Evolutionary conservation across 2,888 invertebrate species (phyloP).

Genomic region (Portevinia maculata): DNA sequence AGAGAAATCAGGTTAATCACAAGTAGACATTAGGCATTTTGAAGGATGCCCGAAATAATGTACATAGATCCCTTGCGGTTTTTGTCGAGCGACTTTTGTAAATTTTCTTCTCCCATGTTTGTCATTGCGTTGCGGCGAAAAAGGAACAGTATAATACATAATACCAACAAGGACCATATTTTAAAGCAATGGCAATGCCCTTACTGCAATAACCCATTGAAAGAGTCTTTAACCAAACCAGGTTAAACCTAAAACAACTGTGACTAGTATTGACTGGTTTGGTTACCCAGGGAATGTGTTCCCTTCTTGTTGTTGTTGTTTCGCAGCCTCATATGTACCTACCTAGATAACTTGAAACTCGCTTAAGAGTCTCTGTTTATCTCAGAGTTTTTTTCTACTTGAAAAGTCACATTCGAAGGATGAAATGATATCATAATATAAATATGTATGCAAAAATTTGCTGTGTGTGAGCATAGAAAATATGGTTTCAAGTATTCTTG

Average conservation of each 20-base stretch:
- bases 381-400: conserved; percentile 19
- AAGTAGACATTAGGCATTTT: conserved; percentile 16
- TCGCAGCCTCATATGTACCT: too few species aligned
- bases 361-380: conserved; percentile 62
- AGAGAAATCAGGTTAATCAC: conserved; percentile 13
- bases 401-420: conserved; percentile 32
- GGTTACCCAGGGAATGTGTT: too few species aligned
- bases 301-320: too few species aligned
- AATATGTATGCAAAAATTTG: conserved; percentile 64
- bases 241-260: too few species aligned
- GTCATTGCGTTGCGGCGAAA: conserved; percentile 11
- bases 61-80: conserved; percentile 57
- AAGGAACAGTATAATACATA: conserved; percentile 19
- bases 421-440: conserved; percentile 64
- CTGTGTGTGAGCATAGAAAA: conserved; percentile 56
- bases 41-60: conserved; percentile 48
- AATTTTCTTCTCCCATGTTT: conserved; percentile 14
- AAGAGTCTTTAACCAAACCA: conserved; percentile 15
- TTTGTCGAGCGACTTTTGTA: conserved; percentile 23
- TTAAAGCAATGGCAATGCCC: conserved; percentile 51
- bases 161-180: conserved; percentile 50
- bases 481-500: conserved; percentile 37
- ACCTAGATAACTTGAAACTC: conserved; percentile 31
- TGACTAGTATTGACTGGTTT: too few species aligned
- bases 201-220: conserved; percentile 57